A percentile compares a stretch with the other conserved stretches of the same genome.
Evolutionary conservation across 1,140 invertebrate genomes (phyloP).

Genomic region (Phymorhynchus buccinoides): DNA sequence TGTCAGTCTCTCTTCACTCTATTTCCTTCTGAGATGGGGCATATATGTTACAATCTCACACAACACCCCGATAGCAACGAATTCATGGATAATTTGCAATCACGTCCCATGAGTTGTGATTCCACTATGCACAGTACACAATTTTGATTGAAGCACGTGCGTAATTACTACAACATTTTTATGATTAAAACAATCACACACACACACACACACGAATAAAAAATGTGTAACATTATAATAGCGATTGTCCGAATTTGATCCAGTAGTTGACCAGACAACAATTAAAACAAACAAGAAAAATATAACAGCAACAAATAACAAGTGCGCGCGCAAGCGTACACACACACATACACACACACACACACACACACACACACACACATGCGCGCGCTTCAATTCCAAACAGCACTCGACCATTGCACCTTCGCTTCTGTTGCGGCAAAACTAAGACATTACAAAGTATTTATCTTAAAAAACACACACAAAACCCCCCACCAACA

Average conservation of each 20-base stretch:
- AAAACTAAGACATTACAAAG: neutral
- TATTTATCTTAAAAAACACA: neutral
- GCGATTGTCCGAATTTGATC: neutral
- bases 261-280: neutral
- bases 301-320: too few species aligned
- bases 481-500: neutral
- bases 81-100: neutral
- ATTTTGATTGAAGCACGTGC: neutral
- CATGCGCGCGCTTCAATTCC: neutral
- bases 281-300: neutral
- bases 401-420: neutral
- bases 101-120: neutral
- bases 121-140: too few species aligned
- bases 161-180: neutral
- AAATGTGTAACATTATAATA: too few species aligned
- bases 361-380: too few species aligned
- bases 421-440: neutral
- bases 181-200: neutral
- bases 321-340: too few species aligned
- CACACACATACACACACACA: too few species aligned
- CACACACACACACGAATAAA: too few species aligned
- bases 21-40: neutral
- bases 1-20: too few species aligned
- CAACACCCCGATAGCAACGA: too few species aligned
- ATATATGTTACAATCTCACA: neutral